phyloP scores from a whole-genome alignment of 2,888 invertebrate species.

The Lacanobia wlatinum region DNA sequence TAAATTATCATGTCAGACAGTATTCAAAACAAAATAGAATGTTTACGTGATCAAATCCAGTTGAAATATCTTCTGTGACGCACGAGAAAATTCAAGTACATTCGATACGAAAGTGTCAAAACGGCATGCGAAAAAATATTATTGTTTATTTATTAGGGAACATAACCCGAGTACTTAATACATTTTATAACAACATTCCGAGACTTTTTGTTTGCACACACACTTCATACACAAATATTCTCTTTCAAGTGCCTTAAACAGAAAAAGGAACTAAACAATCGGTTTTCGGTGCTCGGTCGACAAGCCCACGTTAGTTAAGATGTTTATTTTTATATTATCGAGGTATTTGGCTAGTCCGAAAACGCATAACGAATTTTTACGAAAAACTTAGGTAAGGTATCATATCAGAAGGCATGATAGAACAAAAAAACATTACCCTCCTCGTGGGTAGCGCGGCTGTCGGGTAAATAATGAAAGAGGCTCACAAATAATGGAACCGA shows the following conservation, averaged over 20 bases:
- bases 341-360: conserved; percentile 86
- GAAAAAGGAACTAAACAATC: conserved; percentile 35
- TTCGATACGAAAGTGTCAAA: conserved; percentile 34
- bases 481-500: conserved; percentile 4
- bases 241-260: conserved; percentile 66
- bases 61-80: not conserved
- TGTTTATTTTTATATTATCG: conserved; percentile 72
- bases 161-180: conserved; percentile 41
- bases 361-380: conserved; percentile 73
- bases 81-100: conserved; percentile 19
- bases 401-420: conserved; percentile 53
- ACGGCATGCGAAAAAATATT: conserved; percentile 49
- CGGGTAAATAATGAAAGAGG: not conserved
- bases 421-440: conserved; percentile 22
- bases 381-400: conserved; percentile 59
- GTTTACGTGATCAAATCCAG: not conserved
- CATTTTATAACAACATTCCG: conserved; percentile 34
- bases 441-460: not conserved
- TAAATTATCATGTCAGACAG: conserved; percentile 15
- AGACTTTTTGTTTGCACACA: conserved; percentile 49
- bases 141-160: conserved; percentile 37
- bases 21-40: conserved; percentile 18
- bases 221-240: conserved; percentile 6
- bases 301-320: conserved; percentile 68
- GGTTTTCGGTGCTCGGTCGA: conserved; percentile 80